These are phyloP conservation scores for Ichneumon xanthorius DNA, from an alignment of 2,888 invertebrate genomes.

Conservation along the genomic window DNA sequence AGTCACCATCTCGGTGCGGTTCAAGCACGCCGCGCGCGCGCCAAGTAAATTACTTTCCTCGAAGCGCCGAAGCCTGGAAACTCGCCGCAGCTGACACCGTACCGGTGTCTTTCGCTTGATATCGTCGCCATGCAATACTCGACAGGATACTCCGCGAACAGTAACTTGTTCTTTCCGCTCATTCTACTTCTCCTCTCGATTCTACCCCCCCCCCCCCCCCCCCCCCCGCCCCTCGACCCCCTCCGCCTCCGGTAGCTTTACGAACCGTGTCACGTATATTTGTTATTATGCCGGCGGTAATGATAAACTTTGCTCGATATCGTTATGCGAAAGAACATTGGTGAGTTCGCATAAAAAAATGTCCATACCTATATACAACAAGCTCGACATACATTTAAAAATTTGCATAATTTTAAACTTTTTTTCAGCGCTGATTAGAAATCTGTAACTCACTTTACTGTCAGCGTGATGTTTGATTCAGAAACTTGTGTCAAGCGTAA, in stretches of 20 bases:
- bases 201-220: slow-evolving; percentile 11
- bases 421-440: too few species aligned
- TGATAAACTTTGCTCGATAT: slow-evolving; percentile 34
- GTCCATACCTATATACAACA: too few species aligned
- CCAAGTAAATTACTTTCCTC: slow-evolving; percentile 65
- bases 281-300: slow-evolving; percentile 34
- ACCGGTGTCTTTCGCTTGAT: slow-evolving; percentile 41
- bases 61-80: slow-evolving; percentile 55
- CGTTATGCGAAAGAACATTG: slow-evolving; percentile 31
- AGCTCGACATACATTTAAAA: not conserved
- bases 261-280: slow-evolving; percentile 57
- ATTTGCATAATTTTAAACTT: too few species aligned
- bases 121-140: slow-evolving; percentile 52
- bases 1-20: slow-evolving; percentile 45
- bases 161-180: slow-evolving; percentile 36
- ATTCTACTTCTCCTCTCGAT: slow-evolving; percentile 13
- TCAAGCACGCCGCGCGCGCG: slow-evolving; percentile 25
- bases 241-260: not conserved
- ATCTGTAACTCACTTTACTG: too few species aligned
- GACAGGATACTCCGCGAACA: slow-evolving; percentile 56
- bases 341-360: not conserved
- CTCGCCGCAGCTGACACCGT: slow-evolving; percentile 63
- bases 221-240: not conserved
- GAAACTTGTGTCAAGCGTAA: too few species aligned
- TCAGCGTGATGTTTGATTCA: too few species aligned